Evolutionary conservation across 2,797 vertebrate species (phyloP).

Genomic region (Pitangus sulphuratus): DNA sequence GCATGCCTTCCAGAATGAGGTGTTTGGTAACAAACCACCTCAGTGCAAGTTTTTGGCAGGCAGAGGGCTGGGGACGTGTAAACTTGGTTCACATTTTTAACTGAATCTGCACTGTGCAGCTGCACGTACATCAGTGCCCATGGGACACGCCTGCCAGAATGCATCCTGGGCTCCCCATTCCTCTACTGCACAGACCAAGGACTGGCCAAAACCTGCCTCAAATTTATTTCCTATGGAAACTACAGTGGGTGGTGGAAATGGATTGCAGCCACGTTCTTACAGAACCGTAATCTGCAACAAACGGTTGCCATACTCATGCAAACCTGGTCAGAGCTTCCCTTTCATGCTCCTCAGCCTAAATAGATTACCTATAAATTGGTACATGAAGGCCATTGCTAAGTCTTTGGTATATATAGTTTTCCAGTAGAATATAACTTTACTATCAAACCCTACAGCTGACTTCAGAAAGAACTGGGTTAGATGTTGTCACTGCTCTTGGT

Average conservation of each 20-base stretch:
- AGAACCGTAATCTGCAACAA: not conserved
- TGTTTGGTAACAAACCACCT: not conserved
- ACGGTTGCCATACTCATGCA: not conserved
- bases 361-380: not conserved
- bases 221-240: not conserved
- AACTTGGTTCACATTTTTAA: not conserved
- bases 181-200: not conserved
- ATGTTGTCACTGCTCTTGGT: not conserved
- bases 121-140: accelerated
- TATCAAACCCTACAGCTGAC: not conserved
- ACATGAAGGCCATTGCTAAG: not conserved
- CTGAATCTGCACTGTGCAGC: not conserved
- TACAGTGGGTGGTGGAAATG: not conserved
- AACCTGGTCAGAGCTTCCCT: not conserved
- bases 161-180: not conserved
- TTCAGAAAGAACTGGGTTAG: not conserved
- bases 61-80: not conserved
- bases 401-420: not conserved
- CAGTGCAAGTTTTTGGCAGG: not conserved
- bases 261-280: not conserved
- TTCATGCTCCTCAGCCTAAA: not conserved
- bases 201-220: not conserved
- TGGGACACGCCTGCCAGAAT: not conserved
- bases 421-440: not conserved
- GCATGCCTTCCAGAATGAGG: not conserved